Conservation (phyloP, 53 echinoderm and acorn worm genomes). For the Hippasteria phrygiana region DNA sequence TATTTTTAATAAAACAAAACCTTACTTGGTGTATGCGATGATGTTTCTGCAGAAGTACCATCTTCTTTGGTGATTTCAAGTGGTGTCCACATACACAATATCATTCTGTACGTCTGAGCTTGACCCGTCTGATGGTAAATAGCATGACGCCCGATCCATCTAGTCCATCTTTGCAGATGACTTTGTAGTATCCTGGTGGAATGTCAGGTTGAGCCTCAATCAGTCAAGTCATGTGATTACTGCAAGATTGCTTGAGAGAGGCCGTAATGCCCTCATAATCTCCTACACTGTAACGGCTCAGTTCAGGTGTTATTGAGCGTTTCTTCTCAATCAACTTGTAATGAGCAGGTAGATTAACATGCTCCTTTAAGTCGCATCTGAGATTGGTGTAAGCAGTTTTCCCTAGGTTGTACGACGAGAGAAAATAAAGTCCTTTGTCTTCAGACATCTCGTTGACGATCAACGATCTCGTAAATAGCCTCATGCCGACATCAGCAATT, state of each 20-base stretch:
- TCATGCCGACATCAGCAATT: constrained; percentile 24
- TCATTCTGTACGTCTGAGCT: neutral
- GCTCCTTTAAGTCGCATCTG: constrained; percentile 17
- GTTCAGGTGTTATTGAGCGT: constrained; percentile 10
- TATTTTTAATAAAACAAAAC: too few relatives aligned
- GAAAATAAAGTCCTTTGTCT: constrained; percentile 16
- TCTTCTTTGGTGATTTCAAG: constrained; percentile 5
- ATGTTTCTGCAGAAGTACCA: neutral
- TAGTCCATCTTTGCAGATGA: constrained; percentile 20
- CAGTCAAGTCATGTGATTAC: neutral
- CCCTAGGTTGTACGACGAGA: constrained; percentile 5
- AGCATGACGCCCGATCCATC: constrained; percentile 19
- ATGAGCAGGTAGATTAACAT: constrained; percentile 20
- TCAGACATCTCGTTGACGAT: constrained; percentile 3
- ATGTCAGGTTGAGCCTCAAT: constrained; percentile 16
- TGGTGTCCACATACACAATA: neutral
- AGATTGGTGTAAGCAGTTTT: constrained; percentile 8
- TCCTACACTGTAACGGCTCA: neutral
- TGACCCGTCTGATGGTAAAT: neutral
- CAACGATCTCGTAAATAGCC: constrained; percentile 1
- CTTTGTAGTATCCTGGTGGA: constrained; percentile 3
- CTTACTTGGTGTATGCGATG: neutral
- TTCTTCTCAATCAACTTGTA: constrained; percentile 25
- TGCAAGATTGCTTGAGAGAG: constrained; percentile 2
- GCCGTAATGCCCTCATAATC: constrained; percentile 28